phyloP scores from a whole-genome alignment of 2,113 vertebrate genomes.

The Poecilia latipinna region DNA sequence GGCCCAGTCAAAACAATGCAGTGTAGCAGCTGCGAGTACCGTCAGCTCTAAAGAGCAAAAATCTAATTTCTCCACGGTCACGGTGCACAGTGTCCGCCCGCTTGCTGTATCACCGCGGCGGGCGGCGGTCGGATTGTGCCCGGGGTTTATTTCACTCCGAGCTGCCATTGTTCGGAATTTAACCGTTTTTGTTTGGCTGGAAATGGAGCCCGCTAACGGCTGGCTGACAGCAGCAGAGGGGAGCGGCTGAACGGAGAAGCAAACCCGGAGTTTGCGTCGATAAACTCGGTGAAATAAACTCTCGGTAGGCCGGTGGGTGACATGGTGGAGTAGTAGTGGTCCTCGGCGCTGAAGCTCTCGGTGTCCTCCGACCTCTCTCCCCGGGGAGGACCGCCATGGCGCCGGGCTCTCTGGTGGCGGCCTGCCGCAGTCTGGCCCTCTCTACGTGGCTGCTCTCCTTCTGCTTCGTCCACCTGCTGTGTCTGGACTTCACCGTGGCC shows the following conservation, averaged over 20 bases:
- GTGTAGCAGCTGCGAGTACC: not conserved
- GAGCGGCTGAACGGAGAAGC: conserved; percentile 24
- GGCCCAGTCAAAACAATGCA: conserved; percentile 37
- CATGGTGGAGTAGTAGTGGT: conserved; percentile 66
- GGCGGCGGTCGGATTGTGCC: rapidly evolving
- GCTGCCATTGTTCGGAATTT: not conserved
- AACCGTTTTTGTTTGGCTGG: conserved; percentile 16
- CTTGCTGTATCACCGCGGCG: rapidly evolving
- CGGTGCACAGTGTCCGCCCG: not conserved
- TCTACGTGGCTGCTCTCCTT: conserved; percentile 97
- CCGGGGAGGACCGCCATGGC: conserved; percentile 81
- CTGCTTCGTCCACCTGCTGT: conserved; percentile 96
- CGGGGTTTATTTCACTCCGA: rapidly evolving
- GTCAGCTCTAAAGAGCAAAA: not conserved
- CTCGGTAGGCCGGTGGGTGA: not conserved
- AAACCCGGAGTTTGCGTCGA: rapidly evolving
- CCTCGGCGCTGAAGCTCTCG: not conserved
- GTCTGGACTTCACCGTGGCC: conserved; percentile 97
- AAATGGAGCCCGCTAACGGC: conserved; percentile 47
- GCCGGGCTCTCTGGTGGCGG: conserved; percentile 86
- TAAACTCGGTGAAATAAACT: not conserved
- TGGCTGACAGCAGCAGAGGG: conserved; percentile 6
- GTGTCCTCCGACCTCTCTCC: conserved; percentile 12
- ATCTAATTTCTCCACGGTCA: not conserved
- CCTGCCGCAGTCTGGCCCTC: conserved; percentile 96